Evolutionary conservation across 2,888 invertebrate genomes (phyloP).

Genomic region (Eurytoma californica): DNA sequence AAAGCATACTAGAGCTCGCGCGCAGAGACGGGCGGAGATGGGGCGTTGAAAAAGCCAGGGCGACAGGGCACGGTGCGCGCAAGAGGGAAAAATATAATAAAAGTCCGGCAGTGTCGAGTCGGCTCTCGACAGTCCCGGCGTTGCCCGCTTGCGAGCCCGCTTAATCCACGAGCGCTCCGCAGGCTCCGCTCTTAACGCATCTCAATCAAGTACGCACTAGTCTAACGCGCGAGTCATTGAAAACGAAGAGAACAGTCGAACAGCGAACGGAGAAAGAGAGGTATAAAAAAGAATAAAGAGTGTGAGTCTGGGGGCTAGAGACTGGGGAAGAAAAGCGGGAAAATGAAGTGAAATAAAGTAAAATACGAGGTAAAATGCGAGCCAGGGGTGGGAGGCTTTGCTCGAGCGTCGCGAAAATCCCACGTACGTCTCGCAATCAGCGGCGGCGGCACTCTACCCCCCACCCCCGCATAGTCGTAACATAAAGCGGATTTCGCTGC

Average conservation of each 20-base stretch:
- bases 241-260: background rate
- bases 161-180: background rate
- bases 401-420: background rate
- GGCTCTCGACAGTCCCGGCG: background rate
- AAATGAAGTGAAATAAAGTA: conserved; percentile 7
- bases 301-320: background rate
- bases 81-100: background rate
- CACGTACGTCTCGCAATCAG: conserved; percentile 53
- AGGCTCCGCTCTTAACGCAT: background rate
- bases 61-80: background rate
- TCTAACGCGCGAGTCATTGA: conserved; percentile 7
- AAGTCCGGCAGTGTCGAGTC: background rate
- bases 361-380: background rate
- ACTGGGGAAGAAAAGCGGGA: background rate
- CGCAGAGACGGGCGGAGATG: too few relatives aligned
- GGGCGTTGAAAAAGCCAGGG: background rate
- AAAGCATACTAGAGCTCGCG: too few relatives aligned
- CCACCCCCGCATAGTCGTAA: conserved; percentile 67
- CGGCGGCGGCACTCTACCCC: conserved; percentile 56
- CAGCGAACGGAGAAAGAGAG: background rate
- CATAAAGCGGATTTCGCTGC: conserved; percentile 71
- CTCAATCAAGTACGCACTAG: background rate
- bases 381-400: background rate
- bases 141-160: background rate
- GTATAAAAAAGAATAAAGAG: background rate